Evolutionary conservation across 2,888 invertebrate genomes (phyloP), one percentile per base, ranked within the genome.

Genomic region (Nomada ruficornis): DNA sequence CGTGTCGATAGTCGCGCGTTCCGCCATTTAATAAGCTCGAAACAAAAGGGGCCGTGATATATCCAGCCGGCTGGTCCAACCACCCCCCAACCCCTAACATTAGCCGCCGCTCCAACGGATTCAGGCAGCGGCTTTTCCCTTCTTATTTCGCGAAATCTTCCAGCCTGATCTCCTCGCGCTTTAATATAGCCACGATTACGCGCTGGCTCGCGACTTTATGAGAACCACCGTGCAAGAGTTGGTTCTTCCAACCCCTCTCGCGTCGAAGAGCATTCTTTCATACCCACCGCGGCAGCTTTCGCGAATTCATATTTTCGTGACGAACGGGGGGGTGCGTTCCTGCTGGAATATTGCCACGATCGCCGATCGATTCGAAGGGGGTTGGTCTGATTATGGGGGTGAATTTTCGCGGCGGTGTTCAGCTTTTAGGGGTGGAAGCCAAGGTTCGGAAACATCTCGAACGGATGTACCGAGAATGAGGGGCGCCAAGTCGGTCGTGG

Each of bases 111-210:
- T 52, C 36, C 5, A 57, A 2, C 44, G 5, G 36, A n/a, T n/a
- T 36, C 54, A 18, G 15, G 15, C 23, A 7, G 44, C 5, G 50
- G 42, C n/a, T 54, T 64, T 20, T 26, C 55, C 23, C 77, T 84
- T 71, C 85, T 86, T 87, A 87, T 88, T 82, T 82, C 86, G 86
- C 70, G 72, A 63, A 71, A 86, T 79, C 83, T 73, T 79, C 78
- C 83, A 18, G 55, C 68, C 73, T 73, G 80, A 78, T 86, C 82
- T 76, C 70, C 78, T 73, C 81, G 78, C 83, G 82, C 79, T 88
- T 88, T 88, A 88, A 88, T 88, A 88, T 88, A 87, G 80, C 80
- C 83, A 71, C 86, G 88, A 88, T 84, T 83, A 86, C 78, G 80
- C 82, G 84, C 80, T 81, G 78, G 84, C 88, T 88, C 87, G 87